Evolutionary conservation across 2,888 invertebrate species (phyloP), one percentile per base, ranked within the genome.

Genomic region (Dryocosmus kuriphilus): DNA sequence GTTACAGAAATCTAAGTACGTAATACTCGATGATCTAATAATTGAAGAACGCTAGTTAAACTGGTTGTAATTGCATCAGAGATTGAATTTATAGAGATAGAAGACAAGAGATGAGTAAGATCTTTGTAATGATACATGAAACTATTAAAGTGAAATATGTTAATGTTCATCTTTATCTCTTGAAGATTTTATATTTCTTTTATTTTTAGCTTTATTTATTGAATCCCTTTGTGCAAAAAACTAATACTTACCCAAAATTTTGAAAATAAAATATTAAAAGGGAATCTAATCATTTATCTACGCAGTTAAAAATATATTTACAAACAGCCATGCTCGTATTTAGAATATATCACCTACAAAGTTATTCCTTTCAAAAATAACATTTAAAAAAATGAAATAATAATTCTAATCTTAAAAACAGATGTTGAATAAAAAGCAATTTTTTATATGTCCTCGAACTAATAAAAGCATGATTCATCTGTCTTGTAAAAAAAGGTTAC

Each of bases 11-110:
- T 74, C 27, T 6, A n/a, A 51, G 46, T n/a, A 27, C 27, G 30
- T 51, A 46, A 30, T 30, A 30, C 27, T 27, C 27, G 46, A 71
- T 51, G 51, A 51, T 30, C 71, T 71, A 71, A 32, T 46, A 71
- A 30, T 71, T 51, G 30, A 71, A 51, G 71, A 19, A 71, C 46
- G 71, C 71, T n/a, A 51, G 30, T 30, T 71, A 71, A 51, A 71
- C 24, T 71, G 46, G 46, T 71, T 71, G 71, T 46, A 71, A 71
- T 71, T 71, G 30, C 71, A 51, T 71, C n/a, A 51, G 46, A 71
- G 71, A 71, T 51, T 71, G n/a, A 51, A 71, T 71, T 71, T 71
- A 51, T 71, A 32, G 51, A 71, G 67, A 27, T 67, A 4, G 19
- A 46, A 67, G 46, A 46, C 41, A 41, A 27, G 16, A 16, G 41